A percentile compares a stretch with the other conserved stretches of the same genome.
phyloP scores from a whole-genome alignment of 2,113 vertebrate species.

The Sphyrna mokarran region DNA sequence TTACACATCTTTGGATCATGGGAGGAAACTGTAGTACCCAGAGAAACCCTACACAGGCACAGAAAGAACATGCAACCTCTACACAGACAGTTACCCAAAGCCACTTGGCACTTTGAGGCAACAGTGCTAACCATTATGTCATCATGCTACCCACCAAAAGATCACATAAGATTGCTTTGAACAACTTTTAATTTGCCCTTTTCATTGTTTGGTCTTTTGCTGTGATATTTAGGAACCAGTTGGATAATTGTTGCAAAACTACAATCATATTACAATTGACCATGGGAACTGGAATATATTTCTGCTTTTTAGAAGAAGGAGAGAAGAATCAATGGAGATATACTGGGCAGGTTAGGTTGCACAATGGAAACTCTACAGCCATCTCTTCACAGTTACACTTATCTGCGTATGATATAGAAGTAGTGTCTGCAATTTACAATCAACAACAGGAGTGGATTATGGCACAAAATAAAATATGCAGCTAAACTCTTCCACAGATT shows the following conservation, averaged over 20 bases:
- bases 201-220: not conserved
- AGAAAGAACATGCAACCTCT: too few species aligned
- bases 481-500: not conserved
- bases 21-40: too few species aligned
- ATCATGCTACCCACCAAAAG: not conserved
- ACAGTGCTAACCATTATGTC: too few species aligned
- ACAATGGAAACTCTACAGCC: not conserved
- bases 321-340: not conserved
- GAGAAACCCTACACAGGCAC: too few species aligned
- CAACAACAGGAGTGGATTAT: not conserved
- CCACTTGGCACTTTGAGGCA: too few species aligned
- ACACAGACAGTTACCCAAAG: too few species aligned
- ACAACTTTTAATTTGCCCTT: not conserved
- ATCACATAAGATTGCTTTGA: not conserved
- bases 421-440: not conserved
- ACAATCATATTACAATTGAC: not conserved
- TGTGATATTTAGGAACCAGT: not conserved
- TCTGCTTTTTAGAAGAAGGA: not conserved
- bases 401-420: not conserved
- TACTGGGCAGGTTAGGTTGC: not conserved
- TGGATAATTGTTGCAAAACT: not conserved
- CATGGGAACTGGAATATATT: not conserved
- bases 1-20: too few species aligned
- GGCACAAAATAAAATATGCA: not conserved
- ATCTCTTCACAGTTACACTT: not conserved